Evolutionary conservation across 92 coral and sea anemone species (phyloP), one percentile per base, ranked within the genome.

Genomic region (Zoanthus gigantus): DNA sequence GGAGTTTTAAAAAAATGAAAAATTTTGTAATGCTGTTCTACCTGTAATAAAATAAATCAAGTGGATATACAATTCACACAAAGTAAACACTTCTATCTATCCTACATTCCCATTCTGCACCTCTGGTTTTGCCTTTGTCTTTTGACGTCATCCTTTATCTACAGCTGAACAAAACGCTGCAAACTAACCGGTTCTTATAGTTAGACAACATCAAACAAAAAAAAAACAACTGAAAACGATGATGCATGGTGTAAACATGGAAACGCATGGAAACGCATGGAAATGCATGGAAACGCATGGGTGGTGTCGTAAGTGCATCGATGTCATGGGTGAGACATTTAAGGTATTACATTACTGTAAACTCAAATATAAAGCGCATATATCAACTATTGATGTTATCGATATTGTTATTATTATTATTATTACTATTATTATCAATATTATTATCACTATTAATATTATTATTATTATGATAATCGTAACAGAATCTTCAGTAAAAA

Each of bases 91-190:
- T 52, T 60, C 17, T 60, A 78, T 78, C 83, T 78, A 78, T 80
- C 12, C 74, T 65, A 80, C 57, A 37, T 16, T 80, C 85, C 84
- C 85, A 80, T 80, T 74, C 85, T 80, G 85, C 85, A 80, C 85
- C 74, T 80, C 85, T 63, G 74, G 85, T 63, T 80, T 34, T 80
- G 53, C 44, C 85, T 63, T 46, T 80, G 74, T 80, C 85, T 80
- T 80, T 80, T 32, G 85, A 80, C 74, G 85, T 37, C 85, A 63
- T 65, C 85, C 56, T 80, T 73, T 80, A 80, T 80, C 74, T 80
- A 80, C 44, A 80, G 74, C 72, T 80, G 74, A 61, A 63, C 30
- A 80, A 77, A 80, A 80, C 84, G 65, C 85, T 80, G 85, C 74
- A 80, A 80, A 80, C 85, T 80, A 46, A 63, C 85, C 74, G 85